Conservation (phyloP, 2,113 vertebrate species). For the Hippocampus abdominalis region DNA sequence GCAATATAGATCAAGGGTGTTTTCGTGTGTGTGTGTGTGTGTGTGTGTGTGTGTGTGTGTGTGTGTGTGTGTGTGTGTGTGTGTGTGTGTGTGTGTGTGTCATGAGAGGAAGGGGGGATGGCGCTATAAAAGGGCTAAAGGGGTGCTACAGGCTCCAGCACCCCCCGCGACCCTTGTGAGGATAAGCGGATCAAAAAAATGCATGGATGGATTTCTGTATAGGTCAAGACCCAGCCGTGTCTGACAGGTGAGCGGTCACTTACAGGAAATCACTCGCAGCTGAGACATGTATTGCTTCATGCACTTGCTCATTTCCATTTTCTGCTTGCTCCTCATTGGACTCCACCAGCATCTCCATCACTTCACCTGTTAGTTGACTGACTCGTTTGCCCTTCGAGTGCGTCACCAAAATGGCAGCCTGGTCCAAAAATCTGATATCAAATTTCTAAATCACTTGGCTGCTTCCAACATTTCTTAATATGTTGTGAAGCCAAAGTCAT, state of each 20-base stretch:
- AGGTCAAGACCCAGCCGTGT: neutral
- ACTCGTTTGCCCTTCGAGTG: neutral
- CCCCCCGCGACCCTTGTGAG: too few relatives aligned
- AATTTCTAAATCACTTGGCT: neutral
- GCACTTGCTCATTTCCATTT: neutral
- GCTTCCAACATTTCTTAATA: neutral
- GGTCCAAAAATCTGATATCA: neutral
- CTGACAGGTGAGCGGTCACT: neutral
- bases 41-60: too few relatives aligned
- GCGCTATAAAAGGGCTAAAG: too few relatives aligned
- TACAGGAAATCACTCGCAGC: conserved; percentile 2
- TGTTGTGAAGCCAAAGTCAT: neutral
- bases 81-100: too few relatives aligned
- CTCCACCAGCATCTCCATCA: neutral
- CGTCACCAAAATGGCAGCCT: neutral
- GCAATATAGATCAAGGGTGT: neutral
- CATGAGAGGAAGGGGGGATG: too few relatives aligned
- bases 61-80: neutral
- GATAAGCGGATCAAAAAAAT: neutral
- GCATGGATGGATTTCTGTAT: neutral
- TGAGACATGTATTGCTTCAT: neutral
- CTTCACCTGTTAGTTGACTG: neutral
- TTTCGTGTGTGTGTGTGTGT: neutral
- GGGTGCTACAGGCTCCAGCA: too few relatives aligned
- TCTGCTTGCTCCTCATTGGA: neutral